phyloP scores from a whole-genome alignment of 1,140 invertebrate species.

The Formica selysi region DNA sequence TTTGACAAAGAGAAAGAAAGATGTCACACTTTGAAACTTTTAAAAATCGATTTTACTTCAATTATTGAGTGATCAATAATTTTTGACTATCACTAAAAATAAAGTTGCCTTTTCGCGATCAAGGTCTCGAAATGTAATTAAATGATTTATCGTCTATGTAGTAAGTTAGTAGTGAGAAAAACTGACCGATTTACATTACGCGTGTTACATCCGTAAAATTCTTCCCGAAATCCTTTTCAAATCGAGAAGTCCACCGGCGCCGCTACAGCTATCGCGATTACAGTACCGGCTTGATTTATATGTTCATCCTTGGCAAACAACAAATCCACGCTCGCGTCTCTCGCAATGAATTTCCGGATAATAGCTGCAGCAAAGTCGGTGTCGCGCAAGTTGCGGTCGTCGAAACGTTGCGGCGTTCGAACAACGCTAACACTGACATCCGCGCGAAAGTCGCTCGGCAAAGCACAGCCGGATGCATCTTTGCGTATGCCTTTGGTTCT shows the following conservation, averaged over 20 bases:
- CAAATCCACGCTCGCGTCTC: constrained; percentile 4
- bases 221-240: constrained; percentile 7
- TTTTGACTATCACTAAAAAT: background rate
- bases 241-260: constrained; percentile 45
- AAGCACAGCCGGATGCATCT: constrained; percentile 14
- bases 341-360: constrained; percentile 57
- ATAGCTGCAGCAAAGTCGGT: constrained; percentile 42
- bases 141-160: background rate
- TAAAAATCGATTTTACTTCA: background rate
- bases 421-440: constrained; percentile 16
- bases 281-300: constrained; percentile 64
- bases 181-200: background rate
- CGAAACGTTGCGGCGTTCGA: constrained; percentile 1
- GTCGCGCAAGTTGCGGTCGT: constrained; percentile 29
- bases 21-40: background rate
- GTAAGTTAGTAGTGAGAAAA: background rate
- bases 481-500: background rate
- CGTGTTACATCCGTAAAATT: constrained; percentile 10
- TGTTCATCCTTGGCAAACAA: constrained; percentile 68
- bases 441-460: constrained; percentile 27
- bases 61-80: background rate
- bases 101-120: background rate
- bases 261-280: constrained; percentile 7
- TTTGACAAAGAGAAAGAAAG: background rate
- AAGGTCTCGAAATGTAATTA: background rate